Conservation (phyloP, 2,888 invertebrate genomes). For the Nowickia ferox region DNA sequence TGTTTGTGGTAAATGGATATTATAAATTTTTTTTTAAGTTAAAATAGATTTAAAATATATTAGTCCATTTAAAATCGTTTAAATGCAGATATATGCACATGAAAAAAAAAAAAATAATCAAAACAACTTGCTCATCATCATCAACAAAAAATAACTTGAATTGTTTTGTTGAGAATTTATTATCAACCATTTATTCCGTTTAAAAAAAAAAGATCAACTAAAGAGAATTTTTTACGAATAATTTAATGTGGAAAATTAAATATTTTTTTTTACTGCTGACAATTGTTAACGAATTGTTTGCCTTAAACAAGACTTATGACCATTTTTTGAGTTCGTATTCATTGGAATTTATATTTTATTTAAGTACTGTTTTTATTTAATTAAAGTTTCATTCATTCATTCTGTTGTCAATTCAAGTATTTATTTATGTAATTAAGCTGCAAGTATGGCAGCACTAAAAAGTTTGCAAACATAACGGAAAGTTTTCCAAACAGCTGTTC, state of each 20-base stretch:
- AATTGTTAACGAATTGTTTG: constrained; percentile 8
- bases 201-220: not conserved
- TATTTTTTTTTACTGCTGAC: not conserved
- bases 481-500: too few relatives aligned
- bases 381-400: too few relatives aligned
- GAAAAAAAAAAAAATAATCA: constrained; percentile 22
- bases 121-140: constrained; percentile 1
- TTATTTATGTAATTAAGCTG: too few relatives aligned
- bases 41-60: too few relatives aligned
- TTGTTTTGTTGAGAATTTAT: constrained; percentile 1
- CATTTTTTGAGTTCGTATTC: not conserved
- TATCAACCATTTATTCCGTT: not conserved
- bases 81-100: too few relatives aligned
- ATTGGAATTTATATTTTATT: not conserved
- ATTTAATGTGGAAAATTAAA: constrained; percentile 26
- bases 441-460: too few relatives aligned
- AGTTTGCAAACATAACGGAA: too few relatives aligned
- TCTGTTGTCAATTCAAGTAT: too few relatives aligned
- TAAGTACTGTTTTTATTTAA: too few relatives aligned
- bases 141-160: not conserved
- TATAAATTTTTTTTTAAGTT: too few relatives aligned
- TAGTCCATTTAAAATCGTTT: too few relatives aligned
- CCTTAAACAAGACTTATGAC: too few relatives aligned
- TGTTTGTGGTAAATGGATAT: constrained; percentile 11
- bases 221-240: constrained; percentile 13